Conservation (phyloP, 2,888 invertebrate genomes). For the Alentia gelatinosa region DNA sequence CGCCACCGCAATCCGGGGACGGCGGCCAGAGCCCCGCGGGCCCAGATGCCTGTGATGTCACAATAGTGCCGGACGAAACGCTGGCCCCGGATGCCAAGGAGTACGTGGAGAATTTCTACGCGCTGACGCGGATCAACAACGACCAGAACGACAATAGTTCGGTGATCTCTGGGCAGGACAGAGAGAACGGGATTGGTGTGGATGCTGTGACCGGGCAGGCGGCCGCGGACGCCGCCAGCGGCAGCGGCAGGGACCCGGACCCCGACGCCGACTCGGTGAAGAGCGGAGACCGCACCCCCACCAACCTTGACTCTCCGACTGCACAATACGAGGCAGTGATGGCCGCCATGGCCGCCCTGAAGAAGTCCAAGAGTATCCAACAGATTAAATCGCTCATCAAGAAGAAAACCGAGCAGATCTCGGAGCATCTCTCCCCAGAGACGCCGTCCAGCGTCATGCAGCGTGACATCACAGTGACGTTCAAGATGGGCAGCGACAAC, state of each 20-base stretch:
- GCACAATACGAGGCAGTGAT: constrained; percentile 44
- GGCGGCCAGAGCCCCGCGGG: neutral
- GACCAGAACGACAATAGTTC: constrained; percentile 18
- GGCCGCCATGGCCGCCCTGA: constrained; percentile 38
- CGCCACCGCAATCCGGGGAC: neutral
- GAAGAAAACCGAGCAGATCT: constrained; percentile 44
- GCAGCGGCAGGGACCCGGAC: neutral
- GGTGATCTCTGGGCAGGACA: neutral
- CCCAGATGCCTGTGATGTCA: neutral
- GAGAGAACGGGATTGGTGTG: constrained; percentile 1
- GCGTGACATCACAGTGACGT: constrained; percentile 27
- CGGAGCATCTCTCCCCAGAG: constrained; percentile 28
- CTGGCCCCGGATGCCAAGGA: neutral
- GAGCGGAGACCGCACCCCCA: constrained; percentile 40
- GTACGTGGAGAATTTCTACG: constrained; percentile 36
- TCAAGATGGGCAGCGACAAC: constrained; percentile 17
- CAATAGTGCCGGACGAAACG: neutral
- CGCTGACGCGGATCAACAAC: constrained; percentile 12
- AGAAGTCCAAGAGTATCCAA: constrained; percentile 26
- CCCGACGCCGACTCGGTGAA: neutral
- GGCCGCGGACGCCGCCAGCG: neutral
- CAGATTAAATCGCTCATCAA: constrained; percentile 30
- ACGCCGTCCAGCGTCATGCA: neutral
- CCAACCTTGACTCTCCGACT: constrained; percentile 50
- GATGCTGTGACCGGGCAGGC: neutral